Evolutionary conservation across 2,888 invertebrate genomes (phyloP), one percentile per base, ranked within the genome.

Genomic region (Dryadula phaetusa): DNA sequence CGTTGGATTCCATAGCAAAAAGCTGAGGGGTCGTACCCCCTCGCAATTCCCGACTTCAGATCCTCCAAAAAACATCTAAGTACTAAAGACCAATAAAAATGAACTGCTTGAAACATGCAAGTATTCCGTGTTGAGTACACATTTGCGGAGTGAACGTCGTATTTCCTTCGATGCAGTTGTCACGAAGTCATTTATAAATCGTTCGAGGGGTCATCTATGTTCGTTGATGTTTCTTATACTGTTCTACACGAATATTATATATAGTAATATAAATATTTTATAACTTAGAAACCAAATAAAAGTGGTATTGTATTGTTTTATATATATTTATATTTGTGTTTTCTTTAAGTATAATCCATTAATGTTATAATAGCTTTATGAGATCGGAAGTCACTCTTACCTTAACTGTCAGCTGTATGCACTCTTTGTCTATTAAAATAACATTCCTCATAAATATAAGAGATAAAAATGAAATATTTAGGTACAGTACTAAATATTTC

Each of bases 1-100:
- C 92, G 88, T 70, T 93, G 93, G 93, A 92, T 93, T 86, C 93
- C 93, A 83, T 93, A 91, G 88, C 93, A 83, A 88, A 90, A 82
- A 92, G 90, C 86, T 90, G 91, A 93, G 90, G 89, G 88, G 86
- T 81, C 77, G 69, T 74, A 71, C 76, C 84, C 84, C 84, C 88
- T 85, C 82, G 78, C 77, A 79, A 88, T 85, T 81, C 86, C 83
- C 84, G 84, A 79, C 76, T 90, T 87, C 76, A 88, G 86, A 81
- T 89, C 88, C 80, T 89, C 82, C 69, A 89, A 88, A 80, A 87
- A 85, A 71, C 88, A 88, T 72, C 89, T 87, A 73, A 82, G 81
- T 77, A 79, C 77, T 70, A 75, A 71, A 44, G 42, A 52, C 28
- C 64, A 65, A 60, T 67, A 65, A 64, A 60, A 64, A 56, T 42